Evolutionary conservation across 1,140 invertebrate species (phyloP).

Genomic region (Leptestheria dahalacensis): DNA sequence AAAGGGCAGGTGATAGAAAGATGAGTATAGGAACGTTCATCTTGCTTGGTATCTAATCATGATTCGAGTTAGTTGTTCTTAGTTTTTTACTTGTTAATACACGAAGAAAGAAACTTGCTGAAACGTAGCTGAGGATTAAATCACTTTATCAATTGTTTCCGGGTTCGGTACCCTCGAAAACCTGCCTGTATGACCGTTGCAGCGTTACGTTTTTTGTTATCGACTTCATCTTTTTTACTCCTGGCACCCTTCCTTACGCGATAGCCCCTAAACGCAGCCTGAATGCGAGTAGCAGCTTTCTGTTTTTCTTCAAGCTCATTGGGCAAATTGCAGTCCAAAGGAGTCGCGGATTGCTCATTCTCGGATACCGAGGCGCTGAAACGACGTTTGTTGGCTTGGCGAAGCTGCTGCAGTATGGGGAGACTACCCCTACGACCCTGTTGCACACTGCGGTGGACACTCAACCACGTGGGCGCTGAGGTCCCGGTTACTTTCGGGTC

Average conservation of each 20-base stretch:
- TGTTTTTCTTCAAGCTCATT: slow-evolving; percentile 5
- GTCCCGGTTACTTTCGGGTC: not conserved
- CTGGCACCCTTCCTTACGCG: slow-evolving; percentile 16
- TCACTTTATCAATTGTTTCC: slow-evolving; percentile 36
- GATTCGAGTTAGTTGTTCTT: no score
- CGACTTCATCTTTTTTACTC: slow-evolving; percentile 17
- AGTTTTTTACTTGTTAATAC: no score
- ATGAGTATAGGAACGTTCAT: no score
- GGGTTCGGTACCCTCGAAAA: slow-evolving; percentile 49
- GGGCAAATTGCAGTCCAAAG: not conserved
- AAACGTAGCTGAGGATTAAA: not conserved
- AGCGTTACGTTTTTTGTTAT: slow-evolving; percentile 26
- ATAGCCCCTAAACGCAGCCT: slow-evolving; percentile 22
- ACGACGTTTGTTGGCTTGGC: not conserved
- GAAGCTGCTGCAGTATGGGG: not conserved
- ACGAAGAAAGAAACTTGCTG: no score
- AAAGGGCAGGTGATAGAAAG: no score
- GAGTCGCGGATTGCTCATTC: not conserved
- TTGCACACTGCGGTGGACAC: not conserved
- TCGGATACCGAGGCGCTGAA: not conserved
- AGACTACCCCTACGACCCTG: not conserved
- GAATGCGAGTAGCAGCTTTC: slow-evolving; percentile 7
- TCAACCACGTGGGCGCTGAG: not conserved
- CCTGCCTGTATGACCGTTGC: slow-evolving; percentile 58
- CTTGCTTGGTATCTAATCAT: no score